Evolutionary conservation across 1,140 invertebrate genomes (phyloP), one percentile per base, ranked within the genome.

Genomic region (Charaxes varanes): DNA sequence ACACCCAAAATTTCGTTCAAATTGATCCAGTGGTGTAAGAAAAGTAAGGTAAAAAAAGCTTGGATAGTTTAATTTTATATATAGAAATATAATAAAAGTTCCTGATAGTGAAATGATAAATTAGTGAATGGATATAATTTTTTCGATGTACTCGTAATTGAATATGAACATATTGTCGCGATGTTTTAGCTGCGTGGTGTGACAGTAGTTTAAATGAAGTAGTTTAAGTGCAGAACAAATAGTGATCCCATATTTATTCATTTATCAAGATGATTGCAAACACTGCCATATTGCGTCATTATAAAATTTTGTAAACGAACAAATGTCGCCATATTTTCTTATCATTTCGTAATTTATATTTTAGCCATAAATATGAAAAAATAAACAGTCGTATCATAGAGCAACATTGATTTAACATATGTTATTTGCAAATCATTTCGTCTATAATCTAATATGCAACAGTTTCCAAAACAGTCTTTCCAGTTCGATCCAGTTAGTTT

Each of bases 331-430:
- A 12, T 13, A 17, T 38, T 28, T 41, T 64, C 34, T 62, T 65
- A 53, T 62, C 52, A 50, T 53, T 41, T 47, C 21, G 32, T 53
- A 48, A 52, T 47, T 57, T 34, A 42, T 51, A 48, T 60, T 47
- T 44, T 23, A 36, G 41, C 41, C 30, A 54, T 47, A 59, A 21
- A 42, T 53, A 48, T n/a, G n/a, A n/a, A 42, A 53, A 42, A 41
- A 34, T 46, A 62, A 62, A 62, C 53, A 62, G 26, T 18, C 44
- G 8, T 59, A 62, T 62, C 55, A 44, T 51, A 53, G 42, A 53
- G 58, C 52, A 62, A 58, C 49, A 44, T 35, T 44, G 24, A 28
- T 51, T 51, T 34, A 48, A 55, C 55, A 62, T 62, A 49, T 62
- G 55, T 41, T 62, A 59, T 53, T 62, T 62, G 42, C 33, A 21